Conservation (phyloP, 2,797 vertebrate species). For the Pseudochirops corinnae region DNA sequence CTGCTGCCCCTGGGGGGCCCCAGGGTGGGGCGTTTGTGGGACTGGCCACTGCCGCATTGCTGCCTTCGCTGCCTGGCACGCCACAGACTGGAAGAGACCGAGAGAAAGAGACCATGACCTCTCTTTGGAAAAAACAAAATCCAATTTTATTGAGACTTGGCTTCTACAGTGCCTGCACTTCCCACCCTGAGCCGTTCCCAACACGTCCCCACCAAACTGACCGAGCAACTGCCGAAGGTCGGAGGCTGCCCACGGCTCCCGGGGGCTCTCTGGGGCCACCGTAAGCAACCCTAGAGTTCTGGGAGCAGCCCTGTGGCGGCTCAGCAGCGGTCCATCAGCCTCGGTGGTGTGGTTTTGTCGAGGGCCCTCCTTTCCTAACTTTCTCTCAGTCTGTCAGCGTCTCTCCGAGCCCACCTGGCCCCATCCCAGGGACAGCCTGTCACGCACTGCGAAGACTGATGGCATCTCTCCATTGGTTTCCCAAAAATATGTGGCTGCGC, state of each 20-base stretch:
- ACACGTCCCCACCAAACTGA: background rate
- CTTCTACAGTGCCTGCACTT: background rate
- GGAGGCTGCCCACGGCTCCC: too few species aligned
- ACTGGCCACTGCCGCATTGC: background rate
- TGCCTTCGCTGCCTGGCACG: background rate
- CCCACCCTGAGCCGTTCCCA: background rate
- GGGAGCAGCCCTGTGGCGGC: too few species aligned
- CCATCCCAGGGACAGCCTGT: background rate
- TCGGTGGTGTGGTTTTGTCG: too few species aligned
- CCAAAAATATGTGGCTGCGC: background rate
- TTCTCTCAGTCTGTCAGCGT: background rate
- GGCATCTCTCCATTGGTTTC: background rate
- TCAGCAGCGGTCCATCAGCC: too few species aligned
- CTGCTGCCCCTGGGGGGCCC: too few species aligned
- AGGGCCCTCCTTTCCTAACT: background rate
- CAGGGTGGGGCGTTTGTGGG: background rate
- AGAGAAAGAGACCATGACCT: background rate
- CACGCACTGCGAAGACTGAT: background rate
- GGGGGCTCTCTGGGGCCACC: background rate
- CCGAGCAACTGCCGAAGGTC: background rate
- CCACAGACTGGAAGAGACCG: background rate
- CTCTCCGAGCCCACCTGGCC: background rate
- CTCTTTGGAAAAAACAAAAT: background rate
- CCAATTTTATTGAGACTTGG: background rate
- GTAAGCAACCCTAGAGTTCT: accelerated